These are phyloP conservation scores for Stegastes partitus DNA, from an alignment of 2,113 vertebrate species.

Conservation along the genomic window DNA sequence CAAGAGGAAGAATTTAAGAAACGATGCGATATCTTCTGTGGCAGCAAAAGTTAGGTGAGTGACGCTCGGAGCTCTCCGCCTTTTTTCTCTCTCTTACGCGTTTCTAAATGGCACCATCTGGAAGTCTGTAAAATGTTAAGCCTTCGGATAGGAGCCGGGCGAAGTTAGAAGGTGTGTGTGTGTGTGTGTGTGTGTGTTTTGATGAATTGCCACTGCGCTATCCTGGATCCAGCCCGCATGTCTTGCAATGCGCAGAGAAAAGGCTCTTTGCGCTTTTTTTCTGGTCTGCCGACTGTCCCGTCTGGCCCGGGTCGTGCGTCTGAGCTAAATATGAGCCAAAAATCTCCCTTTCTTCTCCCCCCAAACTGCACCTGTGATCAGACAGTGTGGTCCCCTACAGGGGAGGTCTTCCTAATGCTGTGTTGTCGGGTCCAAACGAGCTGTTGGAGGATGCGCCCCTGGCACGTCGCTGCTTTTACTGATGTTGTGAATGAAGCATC, in stretches of 20 bases:
- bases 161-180: conserved; percentile 34
- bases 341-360: neutral
- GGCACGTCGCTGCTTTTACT: conserved; percentile 32
- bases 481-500: conserved; percentile 70
- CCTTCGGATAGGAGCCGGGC: too few relatives aligned
- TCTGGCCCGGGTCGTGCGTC: conserved; percentile 39
- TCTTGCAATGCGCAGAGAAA: conserved; percentile 47
- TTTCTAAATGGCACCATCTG: neutral
- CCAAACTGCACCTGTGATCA: neutral
- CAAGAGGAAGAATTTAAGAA: conserved; percentile 94
- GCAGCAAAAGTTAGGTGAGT: conserved; percentile 98
- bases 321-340: conserved; percentile 1
- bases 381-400: neutral
- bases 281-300: conserved; percentile 54
- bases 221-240: conserved; percentile 13
- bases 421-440: neutral
- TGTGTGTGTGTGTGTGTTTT: conserved; percentile 10
- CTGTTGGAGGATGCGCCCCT: neutral
- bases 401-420: neutral
- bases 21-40: conserved; percentile 97
- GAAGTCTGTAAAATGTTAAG: too few relatives aligned
- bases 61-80: conserved; percentile 1
- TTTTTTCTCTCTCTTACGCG: neutral
- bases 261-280: conserved; percentile 20
- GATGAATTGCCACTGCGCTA: conserved; percentile 52